Evolutionary conservation across 2,888 invertebrate species (phyloP).

Genomic region (Trisateles emortualis): DNA sequence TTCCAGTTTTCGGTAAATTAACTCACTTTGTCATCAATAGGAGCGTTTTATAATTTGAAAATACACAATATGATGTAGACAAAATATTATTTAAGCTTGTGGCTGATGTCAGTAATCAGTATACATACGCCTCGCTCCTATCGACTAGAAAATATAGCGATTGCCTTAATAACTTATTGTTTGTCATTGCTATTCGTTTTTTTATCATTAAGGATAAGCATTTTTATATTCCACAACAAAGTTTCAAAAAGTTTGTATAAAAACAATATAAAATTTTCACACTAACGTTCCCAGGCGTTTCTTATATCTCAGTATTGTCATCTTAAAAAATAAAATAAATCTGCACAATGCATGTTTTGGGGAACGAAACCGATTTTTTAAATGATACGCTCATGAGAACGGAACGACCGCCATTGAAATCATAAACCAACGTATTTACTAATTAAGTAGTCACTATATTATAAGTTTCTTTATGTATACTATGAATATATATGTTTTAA

Average conservation of each 20-base stretch:
- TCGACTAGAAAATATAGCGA: too few species aligned
- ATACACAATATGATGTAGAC: too few species aligned
- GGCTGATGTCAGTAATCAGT: too few species aligned
- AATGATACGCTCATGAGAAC: constrained; percentile 42
- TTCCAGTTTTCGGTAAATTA: too few species aligned
- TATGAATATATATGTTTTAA: neutral
- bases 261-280: constrained; percentile 43
- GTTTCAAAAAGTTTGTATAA: constrained; percentile 34
- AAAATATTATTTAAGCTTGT: too few species aligned
- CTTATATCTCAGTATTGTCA: constrained; percentile 52
- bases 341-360: constrained; percentile 48
- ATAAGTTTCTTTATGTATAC: constrained; percentile 19
- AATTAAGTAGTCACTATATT: constrained; percentile 33
- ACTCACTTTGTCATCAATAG: too few species aligned
- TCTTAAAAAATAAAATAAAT: constrained; percentile 44
- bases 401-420: constrained; percentile 26
- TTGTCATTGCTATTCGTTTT: neutral
- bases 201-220: neutral
- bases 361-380: constrained; percentile 38
- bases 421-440: constrained; percentile 16
- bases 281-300: constrained; percentile 43
- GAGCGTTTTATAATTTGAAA: too few species aligned
- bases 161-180: too few species aligned
- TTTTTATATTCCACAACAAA: constrained; percentile 9
- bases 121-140: too few species aligned